A percentile compares a stretch with the other conserved stretches of the same genome.
These are phyloP conservation scores for Silurus asotus DNA, from an alignment of 2,113 vertebrate genomes.

Conservation along the genomic window DNA sequence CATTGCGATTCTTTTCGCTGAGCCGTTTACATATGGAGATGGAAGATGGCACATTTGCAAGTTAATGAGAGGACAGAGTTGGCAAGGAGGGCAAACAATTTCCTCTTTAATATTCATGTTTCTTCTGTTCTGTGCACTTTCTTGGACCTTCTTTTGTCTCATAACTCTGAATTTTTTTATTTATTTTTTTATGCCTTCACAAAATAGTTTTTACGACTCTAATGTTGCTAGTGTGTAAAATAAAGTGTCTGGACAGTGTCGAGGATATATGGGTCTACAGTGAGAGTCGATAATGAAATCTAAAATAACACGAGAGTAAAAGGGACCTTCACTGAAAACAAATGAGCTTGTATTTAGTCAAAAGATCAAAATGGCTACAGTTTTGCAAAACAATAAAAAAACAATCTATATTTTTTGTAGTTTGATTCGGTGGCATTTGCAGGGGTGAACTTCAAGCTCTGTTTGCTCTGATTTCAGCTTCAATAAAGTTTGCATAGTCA, in stretches of 20 bases:
- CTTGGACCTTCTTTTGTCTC: conserved; percentile 39
- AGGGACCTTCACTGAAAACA: not conserved
- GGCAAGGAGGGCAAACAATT: conserved; percentile 65
- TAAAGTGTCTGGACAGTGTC: not conserved
- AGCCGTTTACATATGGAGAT: conserved; percentile 54
- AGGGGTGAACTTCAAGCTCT: not conserved
- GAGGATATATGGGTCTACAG: not conserved
- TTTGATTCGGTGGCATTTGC: too few species aligned
- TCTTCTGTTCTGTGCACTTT: conserved; percentile 53
- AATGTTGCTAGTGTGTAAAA: conserved; percentile 16
- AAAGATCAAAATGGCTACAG: not conserved
- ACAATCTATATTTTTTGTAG: too few species aligned
- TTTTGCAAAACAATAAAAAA: not conserved
- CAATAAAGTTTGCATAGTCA: not conserved
- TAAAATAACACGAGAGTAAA: not conserved
- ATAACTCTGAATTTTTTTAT: conserved; percentile 41
- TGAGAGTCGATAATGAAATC: conserved; percentile 18
- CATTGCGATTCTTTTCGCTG: conserved; percentile 49
- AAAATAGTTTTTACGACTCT: conserved; percentile 24
- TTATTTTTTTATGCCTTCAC: conserved; percentile 42
- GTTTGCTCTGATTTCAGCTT: not conserved
- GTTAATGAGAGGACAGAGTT: conserved; percentile 58
- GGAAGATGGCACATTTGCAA: conserved; percentile 59
- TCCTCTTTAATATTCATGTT: conserved; percentile 72
- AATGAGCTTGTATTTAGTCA: conserved; percentile 9